Evolutionary conservation across 2,113 vertebrate genomes (phyloP), one percentile per base, ranked within the genome.

Genomic region (Bettongia penicillata): DNA sequence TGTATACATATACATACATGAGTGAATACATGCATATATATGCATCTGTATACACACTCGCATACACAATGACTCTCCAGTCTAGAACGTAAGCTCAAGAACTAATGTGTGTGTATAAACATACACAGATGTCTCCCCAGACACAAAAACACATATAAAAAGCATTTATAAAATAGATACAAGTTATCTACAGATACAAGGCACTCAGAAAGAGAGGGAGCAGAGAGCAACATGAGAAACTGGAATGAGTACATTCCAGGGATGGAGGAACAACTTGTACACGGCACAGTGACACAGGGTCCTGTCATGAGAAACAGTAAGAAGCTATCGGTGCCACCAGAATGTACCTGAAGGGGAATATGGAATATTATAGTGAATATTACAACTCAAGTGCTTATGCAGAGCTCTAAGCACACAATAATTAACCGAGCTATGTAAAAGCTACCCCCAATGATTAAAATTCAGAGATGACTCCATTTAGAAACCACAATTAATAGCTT

Each of bases 361-460:
- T 93, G 23, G 57, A 89, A 91, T 9, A 89, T 10, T 47, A 11
- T 57, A 57, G 94, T 53, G 23, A 90, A 90, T 25, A 37, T 48
- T 53, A 31, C 10, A 31, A 51, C 94, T 95, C 51, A 49, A 61
- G 55, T 0, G 3, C 12, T 50, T 89, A 77, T 91, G 53, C 24
- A 26, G 8, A 22, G 43, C 31, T 94, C 90, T 68, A 92, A 93
- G 77, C 12, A 84, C 5, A 48, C 28, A 94, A 0, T 2, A 68
- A 77, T 24, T 47, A 24, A 24, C 51, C 92, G 22, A 28, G 43
- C 0, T 94, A 52, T 57, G 47, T 93, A 95, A 91, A 94, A 93
- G 31, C 25, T 57, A 90, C 19, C 57, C n/a, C 51, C 89, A 93
- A 94, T 90, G n/a, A 95, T 91, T 61, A 92, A 94, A 94, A 93